These are phyloP conservation scores for Thereva nobilitata DNA, from an alignment of 2,888 invertebrate species.

Conservation along the genomic window DNA sequence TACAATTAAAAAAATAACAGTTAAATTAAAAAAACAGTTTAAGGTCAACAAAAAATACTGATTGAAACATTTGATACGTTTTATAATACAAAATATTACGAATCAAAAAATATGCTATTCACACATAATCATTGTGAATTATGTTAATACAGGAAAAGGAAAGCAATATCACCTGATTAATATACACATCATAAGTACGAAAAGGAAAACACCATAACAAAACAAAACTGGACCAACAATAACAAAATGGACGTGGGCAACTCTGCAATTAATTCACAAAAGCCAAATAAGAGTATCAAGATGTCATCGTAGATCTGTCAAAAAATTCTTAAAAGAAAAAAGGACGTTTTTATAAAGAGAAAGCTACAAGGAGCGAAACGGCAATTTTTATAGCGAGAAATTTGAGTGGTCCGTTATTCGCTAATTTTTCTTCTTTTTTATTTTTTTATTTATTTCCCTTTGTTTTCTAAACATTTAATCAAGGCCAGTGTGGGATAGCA, in stretches of 20 bases:
- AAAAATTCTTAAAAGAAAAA: background rate
- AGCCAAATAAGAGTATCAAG: constrained; percentile 20
- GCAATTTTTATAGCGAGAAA: constrained; percentile 3
- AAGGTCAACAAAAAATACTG: no score
- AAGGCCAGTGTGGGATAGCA: constrained; percentile 8
- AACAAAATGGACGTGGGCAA: constrained; percentile 25
- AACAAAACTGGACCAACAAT: constrained; percentile 19
- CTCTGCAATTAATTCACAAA: constrained; percentile 23
- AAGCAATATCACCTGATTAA: background rate
- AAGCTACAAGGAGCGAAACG: background rate
- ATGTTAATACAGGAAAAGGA: background rate
- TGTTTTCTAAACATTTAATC: constrained; percentile 21
- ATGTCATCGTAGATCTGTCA: constrained; percentile 21
- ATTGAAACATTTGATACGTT: no score
- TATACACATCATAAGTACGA: background rate
- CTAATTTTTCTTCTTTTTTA: constrained; percentile 15
- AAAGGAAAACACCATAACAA: background rate
- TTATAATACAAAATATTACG: no score
- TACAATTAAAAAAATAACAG: no score
- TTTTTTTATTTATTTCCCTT: constrained; percentile 27
- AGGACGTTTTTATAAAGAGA: constrained; percentile 6
- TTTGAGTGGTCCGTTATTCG: constrained; percentile 8
- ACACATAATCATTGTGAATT: background rate
- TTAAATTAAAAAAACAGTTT: no score
- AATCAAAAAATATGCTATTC: no score